Conservation (phyloP, 2,113 vertebrate species). For the Tragelaphus scriptus region DNA sequence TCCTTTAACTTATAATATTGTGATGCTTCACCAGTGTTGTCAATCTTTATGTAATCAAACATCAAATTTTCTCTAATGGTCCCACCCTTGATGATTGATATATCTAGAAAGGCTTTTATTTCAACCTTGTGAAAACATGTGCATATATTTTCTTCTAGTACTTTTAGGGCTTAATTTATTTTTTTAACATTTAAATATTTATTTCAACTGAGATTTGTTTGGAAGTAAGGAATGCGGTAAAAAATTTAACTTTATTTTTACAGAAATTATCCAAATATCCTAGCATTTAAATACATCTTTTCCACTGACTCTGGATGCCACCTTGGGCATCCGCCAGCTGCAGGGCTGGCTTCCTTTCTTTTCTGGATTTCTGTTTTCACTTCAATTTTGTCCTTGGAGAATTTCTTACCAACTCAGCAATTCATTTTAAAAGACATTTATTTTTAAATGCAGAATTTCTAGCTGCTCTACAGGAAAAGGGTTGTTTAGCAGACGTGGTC, state of each 20-base stretch:
- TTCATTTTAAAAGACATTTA: conserved; percentile 38
- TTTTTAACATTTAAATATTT: neutral
- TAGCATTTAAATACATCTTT: neutral
- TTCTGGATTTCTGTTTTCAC: conserved; percentile 20
- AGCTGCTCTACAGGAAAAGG: neutral
- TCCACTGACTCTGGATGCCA: neutral
- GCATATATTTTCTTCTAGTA: neutral
- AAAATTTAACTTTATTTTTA: neutral
- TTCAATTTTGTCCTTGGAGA: conserved; percentile 37
- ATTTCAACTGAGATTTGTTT: neutral
- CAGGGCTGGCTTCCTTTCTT: neutral
- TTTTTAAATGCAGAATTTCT: conserved; percentile 37
- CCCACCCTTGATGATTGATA: neutral
- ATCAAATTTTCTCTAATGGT: neutral
- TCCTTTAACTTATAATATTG: neutral
- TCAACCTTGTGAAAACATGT: neutral
- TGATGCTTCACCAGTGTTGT: neutral
- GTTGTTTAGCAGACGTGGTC: neutral
- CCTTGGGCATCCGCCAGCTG: neutral
- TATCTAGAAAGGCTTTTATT: neutral
- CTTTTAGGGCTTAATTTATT: neutral
- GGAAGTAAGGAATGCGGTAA: neutral
- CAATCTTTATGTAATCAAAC: neutral
- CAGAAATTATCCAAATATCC: neutral
- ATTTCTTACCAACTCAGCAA: conserved; percentile 28